Percentiles rank a stretch among this genome's conserved stretches.
These are phyloP conservation scores for Parasteatoda tepidariorum DNA, from an alignment of 1,140 invertebrate species.

Conservation along the genomic window DNA sequence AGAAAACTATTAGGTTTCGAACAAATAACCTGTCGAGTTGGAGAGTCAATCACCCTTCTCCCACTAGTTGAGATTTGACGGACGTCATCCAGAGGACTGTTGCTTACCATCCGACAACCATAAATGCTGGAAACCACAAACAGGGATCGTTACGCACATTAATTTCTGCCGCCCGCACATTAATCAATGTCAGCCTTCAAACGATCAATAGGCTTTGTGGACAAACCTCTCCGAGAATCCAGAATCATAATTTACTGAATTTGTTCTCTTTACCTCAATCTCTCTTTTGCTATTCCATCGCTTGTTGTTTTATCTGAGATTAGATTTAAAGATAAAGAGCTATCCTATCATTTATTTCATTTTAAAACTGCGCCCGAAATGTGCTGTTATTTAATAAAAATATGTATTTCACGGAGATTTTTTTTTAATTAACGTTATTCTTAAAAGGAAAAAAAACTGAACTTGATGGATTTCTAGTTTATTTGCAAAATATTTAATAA, in stretches of 20 bases:
- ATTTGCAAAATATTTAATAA: no score
- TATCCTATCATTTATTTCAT: no score
- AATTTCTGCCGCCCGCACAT: constrained; percentile 48
- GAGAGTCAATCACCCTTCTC: constrained; percentile 39
- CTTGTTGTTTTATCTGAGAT: no score
- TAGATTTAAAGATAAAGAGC: no score
- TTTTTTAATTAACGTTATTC: no score
- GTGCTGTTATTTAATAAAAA: no score
- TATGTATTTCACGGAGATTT: no score
- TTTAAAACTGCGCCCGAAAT: no score
- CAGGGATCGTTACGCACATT: constrained; percentile 58
- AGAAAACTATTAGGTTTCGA: no score
- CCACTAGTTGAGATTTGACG: constrained; percentile 44
- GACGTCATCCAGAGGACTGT: constrained; percentile 46
- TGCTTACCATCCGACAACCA: constrained; percentile 46
- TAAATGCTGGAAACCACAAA: constrained; percentile 51
- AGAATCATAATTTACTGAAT: constrained; percentile 58
- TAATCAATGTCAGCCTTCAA: constrained; percentile 53
- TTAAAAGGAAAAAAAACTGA: no score
- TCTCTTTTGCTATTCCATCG: neutral
- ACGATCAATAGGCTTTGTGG: constrained; percentile 58
- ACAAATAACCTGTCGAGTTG: constrained; percentile 11
- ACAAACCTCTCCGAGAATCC: constrained; percentile 41
- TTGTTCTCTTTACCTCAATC: neutral
- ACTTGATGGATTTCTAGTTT: no score